Conservation (phyloP, 2,888 invertebrate genomes). For the Athrips mouffetella region DNA sequence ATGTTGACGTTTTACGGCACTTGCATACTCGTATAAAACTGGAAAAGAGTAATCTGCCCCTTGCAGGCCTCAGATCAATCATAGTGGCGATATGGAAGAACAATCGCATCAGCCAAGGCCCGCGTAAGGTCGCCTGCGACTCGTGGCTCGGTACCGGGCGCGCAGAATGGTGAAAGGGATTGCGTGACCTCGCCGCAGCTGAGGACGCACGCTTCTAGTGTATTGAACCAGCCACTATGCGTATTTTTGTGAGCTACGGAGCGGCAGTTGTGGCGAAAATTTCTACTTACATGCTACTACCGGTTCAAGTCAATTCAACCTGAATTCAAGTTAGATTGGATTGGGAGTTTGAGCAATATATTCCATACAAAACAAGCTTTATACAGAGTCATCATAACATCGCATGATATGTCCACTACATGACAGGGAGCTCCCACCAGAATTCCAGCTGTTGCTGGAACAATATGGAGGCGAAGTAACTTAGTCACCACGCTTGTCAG, state of each 20-base stretch:
- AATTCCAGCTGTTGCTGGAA: too few relatives aligned
- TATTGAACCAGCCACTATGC: slow-evolving; percentile 21
- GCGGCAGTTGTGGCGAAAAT: neutral
- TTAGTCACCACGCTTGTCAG: too few relatives aligned
- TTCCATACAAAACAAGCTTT: too few relatives aligned
- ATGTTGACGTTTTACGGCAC: too few relatives aligned
- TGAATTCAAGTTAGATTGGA: too few relatives aligned
- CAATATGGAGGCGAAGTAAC: too few relatives aligned
- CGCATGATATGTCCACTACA: too few relatives aligned
- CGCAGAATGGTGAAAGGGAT: slow-evolving; percentile 69
- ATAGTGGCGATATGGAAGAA: neutral
- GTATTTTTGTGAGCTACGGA: slow-evolving; percentile 13
- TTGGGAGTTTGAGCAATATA: too few relatives aligned
- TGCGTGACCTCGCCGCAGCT: slow-evolving; percentile 56
- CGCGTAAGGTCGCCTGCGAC: slow-evolving; percentile 55
- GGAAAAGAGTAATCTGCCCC: too few relatives aligned
- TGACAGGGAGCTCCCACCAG: too few relatives aligned
- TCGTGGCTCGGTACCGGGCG: slow-evolving; percentile 57
- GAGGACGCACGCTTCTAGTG: slow-evolving; percentile 19
- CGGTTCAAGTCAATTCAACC: neutral
- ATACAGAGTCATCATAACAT: too few relatives aligned
- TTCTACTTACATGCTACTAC: neutral
- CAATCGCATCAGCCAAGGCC: slow-evolving; percentile 60
- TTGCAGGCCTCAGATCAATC: slow-evolving; percentile 12
- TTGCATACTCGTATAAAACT: too few relatives aligned